Evolutionary conservation across 1,140 invertebrate species (phyloP).

Genomic region (Bombus pascuorum): DNA sequence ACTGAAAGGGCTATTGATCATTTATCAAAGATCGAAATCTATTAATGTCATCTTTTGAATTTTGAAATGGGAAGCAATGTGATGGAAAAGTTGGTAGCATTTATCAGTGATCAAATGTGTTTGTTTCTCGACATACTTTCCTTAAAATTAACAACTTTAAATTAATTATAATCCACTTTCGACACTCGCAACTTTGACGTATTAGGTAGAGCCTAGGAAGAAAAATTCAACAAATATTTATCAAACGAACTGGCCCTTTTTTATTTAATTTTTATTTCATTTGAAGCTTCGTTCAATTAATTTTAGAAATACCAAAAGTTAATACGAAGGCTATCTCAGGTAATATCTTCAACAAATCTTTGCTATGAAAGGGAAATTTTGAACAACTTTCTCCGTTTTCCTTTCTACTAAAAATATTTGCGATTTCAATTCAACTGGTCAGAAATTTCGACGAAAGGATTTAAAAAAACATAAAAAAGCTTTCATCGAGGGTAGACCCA

Average conservation of each 20-base stretch:
- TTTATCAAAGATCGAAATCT: background rate
- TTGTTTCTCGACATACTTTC: background rate
- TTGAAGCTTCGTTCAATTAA: too few relatives aligned
- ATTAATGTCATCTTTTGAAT: background rate
- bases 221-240: too few relatives aligned
- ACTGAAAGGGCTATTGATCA: background rate
- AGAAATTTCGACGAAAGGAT: background rate
- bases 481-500: background rate
- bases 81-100: background rate
- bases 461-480: background rate
- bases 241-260: too few relatives aligned
- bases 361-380: too few relatives aligned
- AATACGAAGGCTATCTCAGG: too few relatives aligned
- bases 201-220: too few relatives aligned
- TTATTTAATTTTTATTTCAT: too few relatives aligned
- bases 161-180: too few relatives aligned
- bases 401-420: background rate
- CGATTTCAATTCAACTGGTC: background rate
- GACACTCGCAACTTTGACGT: too few relatives aligned
- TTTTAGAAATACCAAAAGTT: too few relatives aligned
- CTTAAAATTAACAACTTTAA: too few relatives aligned
- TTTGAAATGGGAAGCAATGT: background rate
- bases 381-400: background rate
- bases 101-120: background rate
- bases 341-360: too few relatives aligned